Evolutionary conservation across 2,113 vertebrate species (phyloP), one percentile per base, ranked within the genome.

Genomic region (Oxygymnocypris stewartii): DNA sequence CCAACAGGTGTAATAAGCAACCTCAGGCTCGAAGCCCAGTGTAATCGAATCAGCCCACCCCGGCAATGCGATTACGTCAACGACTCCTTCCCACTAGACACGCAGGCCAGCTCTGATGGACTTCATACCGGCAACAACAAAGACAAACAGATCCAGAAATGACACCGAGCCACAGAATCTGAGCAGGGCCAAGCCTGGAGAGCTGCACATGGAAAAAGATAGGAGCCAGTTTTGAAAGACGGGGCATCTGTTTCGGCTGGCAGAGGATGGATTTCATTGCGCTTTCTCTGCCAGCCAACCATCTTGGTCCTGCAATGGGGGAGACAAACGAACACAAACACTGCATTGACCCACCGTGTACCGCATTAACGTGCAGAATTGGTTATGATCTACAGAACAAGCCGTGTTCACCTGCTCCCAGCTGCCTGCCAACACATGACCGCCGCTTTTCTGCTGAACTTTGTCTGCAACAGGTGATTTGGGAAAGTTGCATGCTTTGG

Each of bases 231-330:
- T 92, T 91, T 90, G 83, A 88, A 92, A 91, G 88, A 90, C 84
- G 78, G 90, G 93, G 93, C 94, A 95, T 95, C 95, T 95, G 93
- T 93, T 93, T 91, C 90, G 91, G 83, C 92, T 95, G 94, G 94
- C 92, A 89, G 69, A 8, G 14, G 10, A 35, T n/a, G 40, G 90
- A 90, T 90, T 87, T 87, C 85, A 79, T 28, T 82, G 54, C 90
- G 88, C 92, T 90, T 90, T 90, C 87, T 90, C 87, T 90, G 84
- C 91, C 91, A 89, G 90, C 92, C 93, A 92, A 91, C 84, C 69
- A 87, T 91, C 90, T 87, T 89, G 90, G 92, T 92, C 90, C 90
- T 87, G 90, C 85, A 71, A 86, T 85, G 67, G 25, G n/a, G 84
- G 85, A 79, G 86, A 47, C 84, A 74, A 90, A 89, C 84, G 86